Evolutionary conservation across 2,113 vertebrate genomes (phyloP).

Genomic region (Ploceus nigricollis): DNA sequence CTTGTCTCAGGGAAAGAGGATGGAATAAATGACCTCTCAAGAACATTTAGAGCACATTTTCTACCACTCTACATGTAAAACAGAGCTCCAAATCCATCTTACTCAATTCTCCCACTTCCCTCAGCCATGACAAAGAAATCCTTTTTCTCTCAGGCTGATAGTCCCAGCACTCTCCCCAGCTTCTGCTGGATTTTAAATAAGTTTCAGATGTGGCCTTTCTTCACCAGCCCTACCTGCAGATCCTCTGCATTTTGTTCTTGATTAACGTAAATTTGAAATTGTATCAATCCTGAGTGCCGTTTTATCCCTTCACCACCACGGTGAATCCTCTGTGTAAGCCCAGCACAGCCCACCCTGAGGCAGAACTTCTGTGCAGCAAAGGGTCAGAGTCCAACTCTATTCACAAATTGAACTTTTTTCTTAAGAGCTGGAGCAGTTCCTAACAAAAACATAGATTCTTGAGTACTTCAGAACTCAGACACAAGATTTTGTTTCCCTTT

Average conservation of each 20-base stretch:
- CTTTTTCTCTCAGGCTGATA: not conserved
- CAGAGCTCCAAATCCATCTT: not conserved
- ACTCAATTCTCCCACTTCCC: not conserved
- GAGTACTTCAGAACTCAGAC: not conserved
- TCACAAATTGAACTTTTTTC: not conserved
- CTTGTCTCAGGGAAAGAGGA: not conserved
- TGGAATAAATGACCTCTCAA: not conserved
- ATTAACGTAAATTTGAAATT: not conserved
- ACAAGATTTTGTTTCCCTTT: not conserved
- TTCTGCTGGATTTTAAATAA: not conserved
- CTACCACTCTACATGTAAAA: not conserved
- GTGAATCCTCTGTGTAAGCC: not conserved
- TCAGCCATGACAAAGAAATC: not conserved
- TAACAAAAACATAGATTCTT: not conserved
- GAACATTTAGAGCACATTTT: not conserved
- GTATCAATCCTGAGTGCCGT: not conserved
- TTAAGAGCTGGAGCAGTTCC: not conserved
- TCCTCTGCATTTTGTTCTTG: not conserved
- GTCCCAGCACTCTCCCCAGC: not conserved
- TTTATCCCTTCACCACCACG: not conserved
- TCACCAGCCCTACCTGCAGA: not conserved
- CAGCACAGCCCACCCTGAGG: not conserved
- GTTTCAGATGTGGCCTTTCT: not conserved
- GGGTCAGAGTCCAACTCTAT: not conserved
- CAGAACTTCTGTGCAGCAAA: not conserved